A percentile compares a stretch with the other conserved stretches of the same genome.
Conservation (phyloP, 2,113 vertebrate genomes). For the Mandrillus leucophaeus region DNA sequence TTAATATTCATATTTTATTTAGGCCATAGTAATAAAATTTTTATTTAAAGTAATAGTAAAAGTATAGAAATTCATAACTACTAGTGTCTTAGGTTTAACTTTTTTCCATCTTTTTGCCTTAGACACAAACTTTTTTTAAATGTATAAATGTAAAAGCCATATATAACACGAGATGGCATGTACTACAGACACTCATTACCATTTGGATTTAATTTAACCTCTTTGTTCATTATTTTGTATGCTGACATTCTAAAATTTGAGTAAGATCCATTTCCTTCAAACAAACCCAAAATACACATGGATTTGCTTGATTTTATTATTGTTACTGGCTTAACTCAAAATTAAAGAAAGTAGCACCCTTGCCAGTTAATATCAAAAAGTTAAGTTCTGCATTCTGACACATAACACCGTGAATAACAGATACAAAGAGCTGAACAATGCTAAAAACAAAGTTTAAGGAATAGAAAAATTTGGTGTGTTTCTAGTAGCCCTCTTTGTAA, state of each 20-base stretch:
- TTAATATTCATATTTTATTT: background rate
- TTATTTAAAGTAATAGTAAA: slow-evolving; percentile 5
- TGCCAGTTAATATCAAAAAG: slow-evolving; percentile 50
- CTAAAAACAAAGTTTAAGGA: slow-evolving; percentile 77
- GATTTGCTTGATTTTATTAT: slow-evolving; percentile 39
- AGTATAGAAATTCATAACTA: background rate
- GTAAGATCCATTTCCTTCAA: slow-evolving; percentile 34
- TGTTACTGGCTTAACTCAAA: slow-evolving; percentile 14
- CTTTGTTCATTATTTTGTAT: background rate
- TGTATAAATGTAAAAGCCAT: background rate
- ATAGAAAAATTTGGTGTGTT: slow-evolving; percentile 66
- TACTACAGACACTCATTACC: background rate
- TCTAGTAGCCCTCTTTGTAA: slow-evolving; percentile 71
- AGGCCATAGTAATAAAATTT: background rate
- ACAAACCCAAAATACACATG: slow-evolving; percentile 1
- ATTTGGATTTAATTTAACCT: slow-evolving; percentile 58
- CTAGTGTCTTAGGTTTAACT: background rate
- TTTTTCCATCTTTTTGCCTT: slow-evolving; percentile 48
- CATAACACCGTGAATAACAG: slow-evolving; percentile 53
- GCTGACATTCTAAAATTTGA: slow-evolving; percentile 41
- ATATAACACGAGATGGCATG: background rate
- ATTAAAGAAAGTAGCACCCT: background rate
- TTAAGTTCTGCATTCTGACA: slow-evolving; percentile 57
- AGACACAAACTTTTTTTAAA: background rate
- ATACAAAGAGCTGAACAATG: slow-evolving; percentile 65